A percentile compares a stretch with the other conserved stretches of the same genome.
Evolutionary conservation across 2,113 vertebrate genomes (phyloP).

Genomic region (Sterrhoptilus dennistouni): DNA sequence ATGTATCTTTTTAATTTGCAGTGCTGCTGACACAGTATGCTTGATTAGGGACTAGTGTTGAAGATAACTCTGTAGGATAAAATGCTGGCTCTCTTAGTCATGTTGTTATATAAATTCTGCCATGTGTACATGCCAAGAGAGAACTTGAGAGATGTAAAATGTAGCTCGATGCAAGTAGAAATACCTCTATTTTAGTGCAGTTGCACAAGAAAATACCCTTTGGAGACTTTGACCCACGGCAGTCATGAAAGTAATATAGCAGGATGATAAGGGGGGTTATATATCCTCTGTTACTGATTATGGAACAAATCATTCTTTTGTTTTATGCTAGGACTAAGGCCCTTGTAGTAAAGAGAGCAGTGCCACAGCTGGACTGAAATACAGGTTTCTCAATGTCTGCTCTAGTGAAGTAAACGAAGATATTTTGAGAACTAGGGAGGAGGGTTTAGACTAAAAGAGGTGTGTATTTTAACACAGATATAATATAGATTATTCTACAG

Average conservation of each 20-base stretch:
- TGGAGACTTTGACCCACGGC: background rate
- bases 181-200: background rate
- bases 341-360: background rate
- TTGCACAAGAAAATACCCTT: background rate
- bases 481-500: constrained; percentile 19
- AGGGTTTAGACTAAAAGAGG: background rate
- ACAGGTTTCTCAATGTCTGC: accelerated
- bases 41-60: constrained; percentile 36
- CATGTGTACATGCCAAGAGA: background rate
- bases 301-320: background rate
- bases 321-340: background rate
- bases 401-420: background rate
- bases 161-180: background rate
- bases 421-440: background rate
- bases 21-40: background rate
- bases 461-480: background rate
- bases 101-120: constrained; percentile 42
- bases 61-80: constrained; percentile 51
- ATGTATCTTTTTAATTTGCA: constrained; percentile 53
- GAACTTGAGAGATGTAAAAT: background rate
- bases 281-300: background rate
- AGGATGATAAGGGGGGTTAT: background rate
- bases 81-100: constrained; percentile 7
- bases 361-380: background rate
- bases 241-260: background rate